phyloP scores from a whole-genome alignment of 2,888 invertebrate genomes.

The Chironomus tentans region DNA sequence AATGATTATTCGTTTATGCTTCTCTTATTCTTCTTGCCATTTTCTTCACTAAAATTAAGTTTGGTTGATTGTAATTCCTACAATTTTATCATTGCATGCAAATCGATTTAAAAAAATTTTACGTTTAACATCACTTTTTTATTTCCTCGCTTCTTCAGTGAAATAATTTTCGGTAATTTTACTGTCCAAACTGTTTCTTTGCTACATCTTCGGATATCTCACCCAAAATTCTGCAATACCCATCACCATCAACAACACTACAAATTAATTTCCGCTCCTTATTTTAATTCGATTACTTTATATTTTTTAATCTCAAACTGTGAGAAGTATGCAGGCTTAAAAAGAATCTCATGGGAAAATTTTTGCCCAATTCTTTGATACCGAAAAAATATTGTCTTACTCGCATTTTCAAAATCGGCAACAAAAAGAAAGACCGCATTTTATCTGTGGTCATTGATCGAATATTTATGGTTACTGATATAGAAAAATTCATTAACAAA shows the following conservation, averaged over 20 bases:
- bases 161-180: conserved; percentile 18
- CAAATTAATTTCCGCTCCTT: not conserved
- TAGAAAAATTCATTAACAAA: no score
- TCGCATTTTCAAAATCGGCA: no score
- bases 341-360: no score
- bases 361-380: no score
- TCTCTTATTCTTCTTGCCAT: not conserved
- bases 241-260: not conserved
- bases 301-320: no score
- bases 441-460: no score
- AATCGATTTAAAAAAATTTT: not conserved
- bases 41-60: not conserved
- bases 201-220: not conserved
- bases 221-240: not conserved
- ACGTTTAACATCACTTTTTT: not conserved
- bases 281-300: not conserved
- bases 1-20: not conserved
- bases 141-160: conserved; percentile 8
- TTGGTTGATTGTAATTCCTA: not conserved
- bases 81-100: conserved; percentile 7
- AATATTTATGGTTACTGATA: no score
- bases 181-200: conserved; percentile 1
- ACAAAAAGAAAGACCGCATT: no score
- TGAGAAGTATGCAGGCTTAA: no score
- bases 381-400: no score